Evolutionary conservation across 2,113 vertebrate species (phyloP).

Genomic region (Oxygymnocypris stewartii): DNA sequence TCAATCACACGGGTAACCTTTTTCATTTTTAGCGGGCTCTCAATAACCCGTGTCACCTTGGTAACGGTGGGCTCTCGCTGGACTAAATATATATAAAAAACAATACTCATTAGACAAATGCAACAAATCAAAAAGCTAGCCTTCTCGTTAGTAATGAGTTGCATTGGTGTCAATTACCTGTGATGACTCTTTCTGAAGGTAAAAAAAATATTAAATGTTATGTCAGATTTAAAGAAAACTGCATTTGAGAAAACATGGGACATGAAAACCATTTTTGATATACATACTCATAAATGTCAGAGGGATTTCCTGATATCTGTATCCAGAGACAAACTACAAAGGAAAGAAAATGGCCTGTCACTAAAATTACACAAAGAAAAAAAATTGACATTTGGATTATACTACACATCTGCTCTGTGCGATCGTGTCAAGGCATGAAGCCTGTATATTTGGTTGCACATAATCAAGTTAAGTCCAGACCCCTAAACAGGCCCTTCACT

Average conservation of each 20-base stretch:
- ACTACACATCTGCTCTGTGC: neutral
- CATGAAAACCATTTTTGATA: neutral
- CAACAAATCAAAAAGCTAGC: neutral
- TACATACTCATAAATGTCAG: conserved; percentile 91
- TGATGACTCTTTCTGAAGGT: conserved; percentile 64
- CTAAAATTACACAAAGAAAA: too few relatives aligned
- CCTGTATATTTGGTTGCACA: conserved; percentile 4
- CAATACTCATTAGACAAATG: neutral
- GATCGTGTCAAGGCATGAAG: neutral
- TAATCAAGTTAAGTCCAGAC: neutral
- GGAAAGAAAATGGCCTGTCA: conserved; percentile 39
- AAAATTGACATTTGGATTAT: neutral
- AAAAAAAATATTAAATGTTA: conserved; percentile 44
- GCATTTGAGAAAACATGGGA: neutral
- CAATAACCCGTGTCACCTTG: conserved; percentile 58
- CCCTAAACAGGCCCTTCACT: neutral
- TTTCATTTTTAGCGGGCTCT: neutral
- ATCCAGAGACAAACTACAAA: conserved; percentile 85
- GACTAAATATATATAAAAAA: conserved; percentile 49
- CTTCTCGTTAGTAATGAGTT: conserved; percentile 49
- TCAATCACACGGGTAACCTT: conserved; percentile 38
- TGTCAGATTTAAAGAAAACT: conserved; percentile 13
- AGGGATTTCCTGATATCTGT: conserved; percentile 91
- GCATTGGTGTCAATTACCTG: conserved; percentile 49
- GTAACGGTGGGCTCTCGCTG: conserved; percentile 39